These are phyloP conservation scores for Triops cancriformis DNA, from an alignment of 1,140 invertebrate species.

Conservation along the genomic window DNA sequence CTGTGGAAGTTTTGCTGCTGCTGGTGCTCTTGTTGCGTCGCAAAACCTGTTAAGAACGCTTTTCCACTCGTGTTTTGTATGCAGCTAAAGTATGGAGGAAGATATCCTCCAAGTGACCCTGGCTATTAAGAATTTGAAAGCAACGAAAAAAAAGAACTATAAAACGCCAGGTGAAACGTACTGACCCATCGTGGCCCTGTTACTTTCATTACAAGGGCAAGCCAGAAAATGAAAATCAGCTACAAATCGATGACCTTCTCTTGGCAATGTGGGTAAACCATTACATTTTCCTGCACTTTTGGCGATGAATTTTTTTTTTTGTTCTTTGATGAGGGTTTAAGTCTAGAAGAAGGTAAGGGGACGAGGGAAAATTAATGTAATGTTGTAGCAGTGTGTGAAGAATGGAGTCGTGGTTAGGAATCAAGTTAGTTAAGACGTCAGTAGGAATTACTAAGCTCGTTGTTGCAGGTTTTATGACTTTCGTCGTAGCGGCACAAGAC, in stretches of 20 bases:
- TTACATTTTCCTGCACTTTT: too few relatives aligned
- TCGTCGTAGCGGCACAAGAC: too few relatives aligned
- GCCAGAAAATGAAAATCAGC: neutral
- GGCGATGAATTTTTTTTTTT: too few relatives aligned
- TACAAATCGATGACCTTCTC: neutral
- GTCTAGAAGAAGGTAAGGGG: too few relatives aligned
- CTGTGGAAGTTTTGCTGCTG: neutral
- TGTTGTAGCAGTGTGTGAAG: too few relatives aligned
- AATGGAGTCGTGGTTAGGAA: too few relatives aligned
- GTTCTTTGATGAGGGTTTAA: too few relatives aligned
- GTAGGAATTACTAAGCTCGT: too few relatives aligned
- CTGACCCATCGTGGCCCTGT: neutral
- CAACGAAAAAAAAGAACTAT: neutral
- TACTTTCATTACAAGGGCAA: neutral
- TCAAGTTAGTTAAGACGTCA: too few relatives aligned
- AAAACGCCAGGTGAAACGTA: constrained; percentile 1
- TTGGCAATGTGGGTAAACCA: neutral
- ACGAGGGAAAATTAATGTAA: too few relatives aligned
- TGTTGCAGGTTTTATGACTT: too few relatives aligned
- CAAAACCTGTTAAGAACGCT: neutral
- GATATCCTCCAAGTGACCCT: neutral
- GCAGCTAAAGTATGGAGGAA: neutral
- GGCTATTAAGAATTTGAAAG: neutral
- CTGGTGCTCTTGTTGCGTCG: neutral
- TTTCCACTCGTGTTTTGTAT: neutral